These are phyloP conservation scores for Linnaemya vulpina DNA, from an alignment of 2,888 invertebrate species.

Conservation along the genomic window DNA sequence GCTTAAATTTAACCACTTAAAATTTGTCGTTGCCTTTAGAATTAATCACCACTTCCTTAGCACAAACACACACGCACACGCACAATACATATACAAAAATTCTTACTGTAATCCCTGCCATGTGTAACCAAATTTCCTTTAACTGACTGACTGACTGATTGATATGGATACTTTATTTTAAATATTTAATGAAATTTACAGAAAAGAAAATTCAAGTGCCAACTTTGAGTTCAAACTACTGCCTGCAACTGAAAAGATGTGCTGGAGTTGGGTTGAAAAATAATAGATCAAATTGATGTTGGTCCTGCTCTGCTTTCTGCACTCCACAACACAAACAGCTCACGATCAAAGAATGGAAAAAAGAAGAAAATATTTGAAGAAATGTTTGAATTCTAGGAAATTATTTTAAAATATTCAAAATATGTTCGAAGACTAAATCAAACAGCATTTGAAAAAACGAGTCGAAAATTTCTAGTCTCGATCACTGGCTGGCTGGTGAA, in stretches of 20 bases:
- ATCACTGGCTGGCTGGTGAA: neutral
- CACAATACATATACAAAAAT: no score
- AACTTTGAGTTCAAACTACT: slow-evolving; percentile 11
- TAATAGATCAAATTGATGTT: slow-evolving; percentile 46
- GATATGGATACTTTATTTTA: slow-evolving; percentile 9
- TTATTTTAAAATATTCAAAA: slow-evolving; percentile 14
- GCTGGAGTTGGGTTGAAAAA: slow-evolving; percentile 43
- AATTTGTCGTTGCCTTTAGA: slow-evolving; percentile 9
- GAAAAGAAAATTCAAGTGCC: slow-evolving; percentile 30
- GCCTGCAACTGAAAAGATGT: no score
- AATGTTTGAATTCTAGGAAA: slow-evolving; percentile 24
- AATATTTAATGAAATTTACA: slow-evolving; percentile 4
- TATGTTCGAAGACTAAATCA: slow-evolving; percentile 21
- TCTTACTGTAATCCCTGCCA: slow-evolving; percentile 40
- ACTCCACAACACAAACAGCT: slow-evolving; percentile 7
- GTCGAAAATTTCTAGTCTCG: slow-evolving; percentile 19
- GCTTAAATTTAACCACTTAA: slow-evolving; percentile 34
- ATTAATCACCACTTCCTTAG: slow-evolving; percentile 15
- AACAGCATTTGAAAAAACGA: slow-evolving; percentile 62
- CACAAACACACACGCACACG: neutral
- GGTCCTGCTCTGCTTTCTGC: slow-evolving; percentile 40
- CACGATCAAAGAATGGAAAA: slow-evolving; percentile 5
- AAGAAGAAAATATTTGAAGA: neutral
- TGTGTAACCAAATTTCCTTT: slow-evolving; percentile 40
- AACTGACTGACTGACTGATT: neutral